A percentile compares a stretch with the other conserved stretches of the same genome.
These are phyloP conservation scores for Molorchus minor DNA, from an alignment of 2,888 invertebrate species.

Conservation along the genomic window DNA sequence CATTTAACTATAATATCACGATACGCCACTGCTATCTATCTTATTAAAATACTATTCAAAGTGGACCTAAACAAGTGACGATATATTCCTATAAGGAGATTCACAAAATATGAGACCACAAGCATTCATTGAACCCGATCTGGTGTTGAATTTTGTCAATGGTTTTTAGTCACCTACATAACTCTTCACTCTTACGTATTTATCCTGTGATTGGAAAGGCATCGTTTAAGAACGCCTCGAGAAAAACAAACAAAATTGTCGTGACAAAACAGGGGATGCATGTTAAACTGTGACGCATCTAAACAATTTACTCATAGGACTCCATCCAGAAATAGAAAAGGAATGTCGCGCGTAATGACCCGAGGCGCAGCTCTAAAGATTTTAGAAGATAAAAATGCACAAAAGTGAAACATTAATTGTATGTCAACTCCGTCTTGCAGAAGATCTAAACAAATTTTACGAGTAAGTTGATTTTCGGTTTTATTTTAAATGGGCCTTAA, in stretches of 20 bases:
- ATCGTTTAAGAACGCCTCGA: constrained; percentile 16
- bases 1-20: too few species aligned
- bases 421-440: too few species aligned
- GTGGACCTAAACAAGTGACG: too few species aligned
- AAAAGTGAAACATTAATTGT: constrained; percentile 4
- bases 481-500: too few species aligned
- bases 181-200: constrained; percentile 14
- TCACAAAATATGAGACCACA: too few species aligned
- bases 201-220: constrained; percentile 22
- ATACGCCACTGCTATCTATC: too few species aligned
- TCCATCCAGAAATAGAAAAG: constrained; percentile 26
- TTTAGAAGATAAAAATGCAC: constrained; percentile 2
- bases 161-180: constrained; percentile 12
- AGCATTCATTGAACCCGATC: neutral
- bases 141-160: constrained; percentile 2
- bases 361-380: constrained; percentile 6
- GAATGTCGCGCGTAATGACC: constrained; percentile 31
- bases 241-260: constrained; percentile 22
- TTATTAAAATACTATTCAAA: too few species aligned
- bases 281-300: constrained; percentile 29
- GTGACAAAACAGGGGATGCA: constrained; percentile 32
- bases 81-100: too few species aligned
- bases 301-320: constrained; percentile 28
- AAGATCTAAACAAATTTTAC: too few species aligned
- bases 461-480: too few species aligned